Evolutionary conservation across 2,797 vertebrate species (phyloP), one percentile per base, ranked within the genome.

Genomic region (Anabas testudineus): DNA sequence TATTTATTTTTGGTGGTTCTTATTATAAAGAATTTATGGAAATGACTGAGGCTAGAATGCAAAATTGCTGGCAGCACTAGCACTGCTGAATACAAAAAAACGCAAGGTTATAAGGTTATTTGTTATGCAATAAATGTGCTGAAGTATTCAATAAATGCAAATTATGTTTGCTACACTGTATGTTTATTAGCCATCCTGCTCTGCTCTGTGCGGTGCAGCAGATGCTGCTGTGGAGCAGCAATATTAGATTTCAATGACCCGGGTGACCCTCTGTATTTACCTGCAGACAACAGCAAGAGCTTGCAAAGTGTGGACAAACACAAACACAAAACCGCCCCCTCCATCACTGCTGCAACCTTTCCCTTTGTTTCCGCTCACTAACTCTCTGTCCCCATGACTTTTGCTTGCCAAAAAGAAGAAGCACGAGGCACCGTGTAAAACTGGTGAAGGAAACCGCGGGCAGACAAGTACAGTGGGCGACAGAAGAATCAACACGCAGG

Each of bases 391-490:
- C 57, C n/a, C 64, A 19, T 71, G 74, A 84, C 70, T 76, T 74
- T 67, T 60, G 15, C 45, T 63, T 2, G 28, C 63, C 34, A 6
- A 48, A 68, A 62, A 53, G 37, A 59, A 68, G 34, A 61, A 70
- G 86, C 76, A 81, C 74, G 62, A 68, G 67, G 78, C 70, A 5
- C 8, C 69, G 63, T 10, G 74, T 13, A 10, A 71, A 74, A 71
- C 70, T 56, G 67, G 88, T 81, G 49, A 58, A 51, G 57, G 51
- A 37, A 39, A 15, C 26, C 26, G 3, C 53, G 56, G 28, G 24
- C 67, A 48, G 64, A 13, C 21, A 3, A 49, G 69, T n/a, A 28
- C 4, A 10, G 3, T 0, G 8, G 18, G 19, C 2, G 42, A 48
- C 74, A 59, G 71, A 63, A 15, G 52, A 49, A 51, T 39, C 76